These are phyloP conservation scores for Brachionus rotundiformis DNA, from an alignment of 1,140 invertebrate species.

Conservation along the genomic window DNA sequence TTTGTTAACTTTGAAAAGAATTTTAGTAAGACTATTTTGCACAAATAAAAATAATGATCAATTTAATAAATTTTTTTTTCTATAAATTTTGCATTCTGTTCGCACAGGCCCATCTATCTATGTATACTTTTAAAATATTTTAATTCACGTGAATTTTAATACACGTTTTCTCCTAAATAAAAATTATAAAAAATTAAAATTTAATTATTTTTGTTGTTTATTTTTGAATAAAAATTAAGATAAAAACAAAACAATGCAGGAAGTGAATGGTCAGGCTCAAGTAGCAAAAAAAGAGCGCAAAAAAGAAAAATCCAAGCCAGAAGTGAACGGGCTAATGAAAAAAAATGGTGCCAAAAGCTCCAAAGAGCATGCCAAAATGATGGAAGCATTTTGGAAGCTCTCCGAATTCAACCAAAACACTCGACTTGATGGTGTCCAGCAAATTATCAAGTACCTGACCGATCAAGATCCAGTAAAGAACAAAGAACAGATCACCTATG, in stretches of 20 bases:
- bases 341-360: background rate
- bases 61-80: too few species aligned
- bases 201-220: background rate
- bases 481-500: background rate
- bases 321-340: background rate
- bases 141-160: slow-evolving; percentile 33
- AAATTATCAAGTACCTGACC: slow-evolving; percentile 11
- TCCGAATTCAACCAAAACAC: slow-evolving; percentile 48
- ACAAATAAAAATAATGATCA: background rate
- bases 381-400: slow-evolving; percentile 49
- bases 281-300: background rate
- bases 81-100: background rate
- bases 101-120: background rate
- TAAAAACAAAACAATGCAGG: background rate
- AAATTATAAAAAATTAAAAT: background rate
- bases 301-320: slow-evolving; percentile 10
- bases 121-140: slow-evolving; percentile 11
- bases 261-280: background rate
- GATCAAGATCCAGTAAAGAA: slow-evolving; percentile 33
- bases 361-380: slow-evolving; percentile 29
- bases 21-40: background rate
- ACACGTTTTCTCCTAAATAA: slow-evolving; percentile 19
- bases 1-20: background rate
- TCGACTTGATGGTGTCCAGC: slow-evolving; percentile 8
- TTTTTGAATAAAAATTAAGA: background rate